A percentile compares a stretch with the other conserved stretches of the same genome.
Conservation (phyloP, 2,888 invertebrate species). For the Himalopsyche tibetana region DNA sequence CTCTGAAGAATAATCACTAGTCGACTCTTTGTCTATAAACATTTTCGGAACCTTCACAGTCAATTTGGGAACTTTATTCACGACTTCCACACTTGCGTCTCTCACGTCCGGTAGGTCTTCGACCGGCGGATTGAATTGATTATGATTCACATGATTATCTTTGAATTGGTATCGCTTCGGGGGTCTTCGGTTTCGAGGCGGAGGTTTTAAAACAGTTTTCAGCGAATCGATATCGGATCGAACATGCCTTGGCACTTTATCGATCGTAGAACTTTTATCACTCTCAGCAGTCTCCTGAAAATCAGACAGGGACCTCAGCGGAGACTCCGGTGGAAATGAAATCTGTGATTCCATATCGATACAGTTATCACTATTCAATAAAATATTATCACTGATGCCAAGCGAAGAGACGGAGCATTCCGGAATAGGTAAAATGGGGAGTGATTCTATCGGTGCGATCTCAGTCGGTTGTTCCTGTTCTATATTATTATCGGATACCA, state of each 20-base stretch:
- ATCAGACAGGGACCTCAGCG: neutral
- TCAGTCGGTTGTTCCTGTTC: neutral
- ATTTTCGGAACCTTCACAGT: slow-evolving; percentile 82
- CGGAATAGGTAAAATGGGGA: neutral
- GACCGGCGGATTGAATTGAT: neutral
- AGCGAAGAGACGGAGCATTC: neutral
- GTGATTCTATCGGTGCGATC: neutral
- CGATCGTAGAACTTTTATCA: neutral
- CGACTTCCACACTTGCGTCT: slow-evolving; percentile 68
- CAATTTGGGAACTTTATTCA: slow-evolving; percentile 82
- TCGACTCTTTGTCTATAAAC: slow-evolving; percentile 76
- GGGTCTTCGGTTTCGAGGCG: slow-evolving; percentile 72
- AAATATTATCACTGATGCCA: neutral
- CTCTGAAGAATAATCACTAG: slow-evolving; percentile 77
- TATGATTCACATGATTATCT: slow-evolving; percentile 39
- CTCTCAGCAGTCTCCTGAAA: neutral
- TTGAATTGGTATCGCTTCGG: slow-evolving; percentile 73
- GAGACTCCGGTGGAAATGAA: slow-evolving; percentile 80
- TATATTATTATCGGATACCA: neutral
- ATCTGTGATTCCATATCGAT: slow-evolving; percentile 78
- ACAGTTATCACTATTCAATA: neutral
- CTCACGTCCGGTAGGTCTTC: neutral
- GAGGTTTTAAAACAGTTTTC: slow-evolving; percentile 69
- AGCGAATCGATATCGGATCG: slow-evolving; percentile 5
- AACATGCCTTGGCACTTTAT: neutral